Evolutionary conservation across 1,140 invertebrate species (phyloP).

Genomic region (Drosophila erecta): DNA sequence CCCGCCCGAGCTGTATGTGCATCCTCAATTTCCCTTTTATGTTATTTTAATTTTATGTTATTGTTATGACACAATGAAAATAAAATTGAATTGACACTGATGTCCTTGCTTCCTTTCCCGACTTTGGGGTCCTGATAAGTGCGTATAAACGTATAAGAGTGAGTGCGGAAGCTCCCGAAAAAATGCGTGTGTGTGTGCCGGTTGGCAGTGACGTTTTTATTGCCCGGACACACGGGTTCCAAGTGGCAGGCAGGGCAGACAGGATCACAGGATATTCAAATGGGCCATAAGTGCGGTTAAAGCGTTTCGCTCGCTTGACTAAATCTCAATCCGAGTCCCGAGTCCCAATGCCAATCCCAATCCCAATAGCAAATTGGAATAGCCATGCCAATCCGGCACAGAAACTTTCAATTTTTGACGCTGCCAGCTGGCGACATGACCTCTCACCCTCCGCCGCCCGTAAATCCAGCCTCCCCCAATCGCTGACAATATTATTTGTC

Average conservation of each 20-base stretch:
- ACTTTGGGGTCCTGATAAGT: slow-evolving; percentile 37
- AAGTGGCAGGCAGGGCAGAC: slow-evolving; percentile 18
- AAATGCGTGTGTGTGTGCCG: slow-evolving; percentile 44
- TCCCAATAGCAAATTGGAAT: not conserved
- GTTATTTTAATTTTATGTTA: slow-evolving; percentile 85
- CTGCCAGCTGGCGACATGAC: slow-evolving; percentile 75
- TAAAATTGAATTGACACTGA: slow-evolving; percentile 85
- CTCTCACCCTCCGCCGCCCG: slow-evolving; percentile 20
- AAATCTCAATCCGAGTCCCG: slow-evolving; percentile 64
- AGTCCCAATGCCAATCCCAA: not conserved
- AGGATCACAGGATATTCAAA: slow-evolving; percentile 79
- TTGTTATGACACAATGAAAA: slow-evolving; percentile 85
- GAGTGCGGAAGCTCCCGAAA: not conserved
- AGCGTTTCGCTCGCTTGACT: slow-evolving; percentile 70
- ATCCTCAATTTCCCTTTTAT: slow-evolving; percentile 84
- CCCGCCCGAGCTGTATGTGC: slow-evolving; percentile 27
- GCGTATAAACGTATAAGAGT: slow-evolving; percentile 11
- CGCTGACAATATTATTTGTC: slow-evolving; percentile 79
- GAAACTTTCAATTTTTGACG: slow-evolving; percentile 79
- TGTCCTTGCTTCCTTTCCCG: slow-evolving; percentile 41
- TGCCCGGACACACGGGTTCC: slow-evolving; percentile 57
- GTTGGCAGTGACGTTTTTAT: slow-evolving; percentile 83
- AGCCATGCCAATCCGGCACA: slow-evolving; percentile 15
- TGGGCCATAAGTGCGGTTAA: slow-evolving; percentile 81
- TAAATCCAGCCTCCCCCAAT: slow-evolving; percentile 31